phyloP scores from a whole-genome alignment of 1,140 invertebrate genomes.

The Aphelinus atriplicis region DNA sequence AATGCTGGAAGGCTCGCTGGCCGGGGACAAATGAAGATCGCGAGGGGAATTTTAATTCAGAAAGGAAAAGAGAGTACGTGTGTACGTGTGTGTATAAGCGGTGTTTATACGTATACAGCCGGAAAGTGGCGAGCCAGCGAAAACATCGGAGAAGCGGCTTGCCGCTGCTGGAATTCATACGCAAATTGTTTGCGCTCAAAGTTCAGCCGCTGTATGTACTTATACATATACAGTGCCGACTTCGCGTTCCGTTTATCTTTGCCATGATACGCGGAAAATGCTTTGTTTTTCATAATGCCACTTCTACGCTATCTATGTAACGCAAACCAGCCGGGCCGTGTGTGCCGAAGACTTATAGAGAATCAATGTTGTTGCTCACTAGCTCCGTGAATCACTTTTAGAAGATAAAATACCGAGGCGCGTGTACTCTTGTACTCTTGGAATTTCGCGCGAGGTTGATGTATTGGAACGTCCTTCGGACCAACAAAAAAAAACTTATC shows the following conservation, averaged over 20 bases:
- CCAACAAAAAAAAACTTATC: too few species aligned
- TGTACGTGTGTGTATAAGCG: neutral
- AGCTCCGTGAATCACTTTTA: too few species aligned
- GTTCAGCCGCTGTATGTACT: constrained; percentile 13
- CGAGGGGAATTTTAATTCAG: constrained; percentile 11
- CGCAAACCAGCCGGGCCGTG: too few species aligned
- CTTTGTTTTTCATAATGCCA: neutral
- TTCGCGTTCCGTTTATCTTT: neutral
- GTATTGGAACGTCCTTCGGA: too few species aligned
- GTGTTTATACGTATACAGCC: neutral
- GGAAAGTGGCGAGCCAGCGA: neutral
- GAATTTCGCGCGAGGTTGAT: too few species aligned
- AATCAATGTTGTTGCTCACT: too few species aligned
- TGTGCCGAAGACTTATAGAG: too few species aligned
- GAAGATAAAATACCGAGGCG: too few species aligned
- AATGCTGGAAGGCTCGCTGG: too few species aligned
- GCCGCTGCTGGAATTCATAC: constrained; percentile 17
- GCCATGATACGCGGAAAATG: constrained; percentile 1
- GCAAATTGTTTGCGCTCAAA: constrained; percentile 29
- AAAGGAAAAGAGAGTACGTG: neutral
- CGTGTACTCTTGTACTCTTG: too few species aligned
- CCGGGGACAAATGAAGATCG: constrained; percentile 24
- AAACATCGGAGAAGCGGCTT: constrained; percentile 1
- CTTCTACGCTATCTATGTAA: too few species aligned
- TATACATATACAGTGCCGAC: neutral